phyloP scores from a whole-genome alignment of 1,140 invertebrate genomes.

The Procambarus virginalis region DNA sequence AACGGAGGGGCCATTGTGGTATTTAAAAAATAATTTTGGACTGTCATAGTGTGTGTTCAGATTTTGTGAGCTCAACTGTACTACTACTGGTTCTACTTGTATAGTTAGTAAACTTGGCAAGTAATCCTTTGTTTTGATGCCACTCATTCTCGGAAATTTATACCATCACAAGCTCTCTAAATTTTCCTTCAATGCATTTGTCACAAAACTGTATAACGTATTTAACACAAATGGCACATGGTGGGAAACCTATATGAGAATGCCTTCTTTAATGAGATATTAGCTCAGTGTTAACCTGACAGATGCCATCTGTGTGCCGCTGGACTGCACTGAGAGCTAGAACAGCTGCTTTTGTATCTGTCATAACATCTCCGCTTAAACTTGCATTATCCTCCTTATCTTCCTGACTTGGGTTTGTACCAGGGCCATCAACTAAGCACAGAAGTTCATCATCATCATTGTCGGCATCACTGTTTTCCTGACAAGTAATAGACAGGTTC shows the following conservation, averaged over 20 bases:
- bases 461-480: not conserved
- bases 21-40: too few relatives aligned
- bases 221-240: not conserved
- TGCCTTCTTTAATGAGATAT: not conserved
- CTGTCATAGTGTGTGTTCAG: too few relatives aligned
- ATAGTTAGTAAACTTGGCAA: not conserved
- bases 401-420: not conserved
- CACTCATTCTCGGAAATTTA: not conserved
- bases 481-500: not conserved
- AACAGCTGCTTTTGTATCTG: slow-evolving; percentile 41
- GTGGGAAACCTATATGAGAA: not conserved
- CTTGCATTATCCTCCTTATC: slow-evolving; percentile 12
- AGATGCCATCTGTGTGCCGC: slow-evolving; percentile 10
- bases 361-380: slow-evolving; percentile 31
- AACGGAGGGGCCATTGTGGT: too few relatives aligned
- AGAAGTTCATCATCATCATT: not conserved
- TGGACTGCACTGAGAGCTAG: slow-evolving; percentile 42
- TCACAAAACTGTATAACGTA: not conserved
- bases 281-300: slow-evolving; percentile 40
- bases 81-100: not conserved
- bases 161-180: not conserved
- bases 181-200: not conserved
- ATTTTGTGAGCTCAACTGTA: not conserved
- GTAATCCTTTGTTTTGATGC: not conserved
- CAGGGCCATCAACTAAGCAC: not conserved